These are phyloP conservation scores for Bombus huntii DNA, from an alignment of 1,140 invertebrate genomes.

Conservation along the genomic window DNA sequence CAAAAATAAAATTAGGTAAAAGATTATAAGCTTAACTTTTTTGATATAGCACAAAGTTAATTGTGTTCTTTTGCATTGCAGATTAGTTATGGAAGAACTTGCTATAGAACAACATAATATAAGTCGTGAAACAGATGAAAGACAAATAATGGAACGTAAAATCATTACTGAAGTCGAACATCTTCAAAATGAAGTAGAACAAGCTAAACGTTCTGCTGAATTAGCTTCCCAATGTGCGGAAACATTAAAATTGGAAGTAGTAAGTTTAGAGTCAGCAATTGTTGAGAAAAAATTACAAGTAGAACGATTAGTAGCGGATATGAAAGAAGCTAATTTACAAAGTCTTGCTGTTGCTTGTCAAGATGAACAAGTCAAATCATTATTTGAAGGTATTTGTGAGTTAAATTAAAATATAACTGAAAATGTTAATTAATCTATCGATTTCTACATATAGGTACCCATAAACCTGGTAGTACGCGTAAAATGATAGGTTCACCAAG, in stretches of 20 bases:
- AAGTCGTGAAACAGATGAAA: constrained; percentile 84
- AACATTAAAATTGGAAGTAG: constrained; percentile 90
- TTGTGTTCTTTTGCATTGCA: constrained; percentile 65
- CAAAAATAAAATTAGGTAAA: constrained; percentile 92
- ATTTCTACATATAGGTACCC: constrained; percentile 84
- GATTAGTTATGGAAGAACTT: constrained; percentile 85
- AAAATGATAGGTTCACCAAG: constrained; percentile 95
- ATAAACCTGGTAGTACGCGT: constrained; percentile 92
- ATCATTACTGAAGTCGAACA: constrained; percentile 91
- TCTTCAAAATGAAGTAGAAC: constrained; percentile 91
- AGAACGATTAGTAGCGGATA: constrained; percentile 92
- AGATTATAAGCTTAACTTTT: not conserved
- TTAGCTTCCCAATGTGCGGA: constrained; percentile 91
- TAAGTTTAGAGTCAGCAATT: constrained; percentile 90
- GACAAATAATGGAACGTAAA: constrained; percentile 89
- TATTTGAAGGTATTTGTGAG: constrained; percentile 86
- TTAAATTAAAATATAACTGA: constrained; percentile 5
- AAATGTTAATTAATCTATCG: not conserved
- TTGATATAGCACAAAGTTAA: not conserved
- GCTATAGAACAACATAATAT: constrained; percentile 84
- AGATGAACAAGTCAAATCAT: constrained; percentile 90
- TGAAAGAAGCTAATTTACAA: constrained; percentile 96
- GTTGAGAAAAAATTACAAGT: constrained; percentile 93
- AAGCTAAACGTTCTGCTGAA: constrained; percentile 91
- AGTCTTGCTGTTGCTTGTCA: constrained; percentile 91